These are phyloP conservation scores for Erynnis tages DNA, from an alignment of 2,888 invertebrate species.

Conservation along the genomic window DNA sequence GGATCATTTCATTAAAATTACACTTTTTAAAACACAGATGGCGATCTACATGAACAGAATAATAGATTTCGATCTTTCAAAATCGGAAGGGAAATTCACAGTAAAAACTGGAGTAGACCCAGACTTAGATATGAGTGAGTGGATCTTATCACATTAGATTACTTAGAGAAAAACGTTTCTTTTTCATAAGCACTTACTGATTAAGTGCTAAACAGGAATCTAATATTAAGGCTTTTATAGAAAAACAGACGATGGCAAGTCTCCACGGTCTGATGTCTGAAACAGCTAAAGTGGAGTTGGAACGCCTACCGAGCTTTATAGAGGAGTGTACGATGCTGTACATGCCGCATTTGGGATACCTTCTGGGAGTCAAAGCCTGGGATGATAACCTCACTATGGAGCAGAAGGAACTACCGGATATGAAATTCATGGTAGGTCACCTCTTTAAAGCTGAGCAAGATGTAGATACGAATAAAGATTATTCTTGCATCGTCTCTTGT, in stretches of 20 bases:
- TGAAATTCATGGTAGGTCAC: slow-evolving; percentile 85
- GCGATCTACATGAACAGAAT: slow-evolving; percentile 86
- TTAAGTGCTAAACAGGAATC: too few species aligned
- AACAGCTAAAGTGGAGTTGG: slow-evolving; percentile 86
- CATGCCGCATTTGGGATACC: slow-evolving; percentile 89
- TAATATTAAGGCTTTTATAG: slow-evolving; percentile 59
- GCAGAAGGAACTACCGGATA: slow-evolving; percentile 82
- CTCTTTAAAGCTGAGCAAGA: background rate
- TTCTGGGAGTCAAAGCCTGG: slow-evolving; percentile 88
- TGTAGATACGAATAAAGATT: too few species aligned
- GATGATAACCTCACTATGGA: slow-evolving; percentile 75
- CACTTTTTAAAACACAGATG: slow-evolving; percentile 54
- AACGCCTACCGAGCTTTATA: slow-evolving; percentile 84
- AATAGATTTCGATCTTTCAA: slow-evolving; percentile 85
- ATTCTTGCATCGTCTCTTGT: too few species aligned
- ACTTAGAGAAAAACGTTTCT: too few species aligned
- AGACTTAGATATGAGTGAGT: slow-evolving; percentile 87
- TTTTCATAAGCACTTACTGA: too few species aligned
- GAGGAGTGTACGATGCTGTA: slow-evolving; percentile 85
- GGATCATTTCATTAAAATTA: background rate
- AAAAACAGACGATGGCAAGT: slow-evolving; percentile 85
- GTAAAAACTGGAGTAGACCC: slow-evolving; percentile 89
- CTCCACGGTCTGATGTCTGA: slow-evolving; percentile 87
- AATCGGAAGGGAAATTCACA: slow-evolving; percentile 84
- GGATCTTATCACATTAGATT: too few species aligned